phyloP scores from a whole-genome alignment of 2,113 vertebrate species.

The Tachysurus vachellii region DNA sequence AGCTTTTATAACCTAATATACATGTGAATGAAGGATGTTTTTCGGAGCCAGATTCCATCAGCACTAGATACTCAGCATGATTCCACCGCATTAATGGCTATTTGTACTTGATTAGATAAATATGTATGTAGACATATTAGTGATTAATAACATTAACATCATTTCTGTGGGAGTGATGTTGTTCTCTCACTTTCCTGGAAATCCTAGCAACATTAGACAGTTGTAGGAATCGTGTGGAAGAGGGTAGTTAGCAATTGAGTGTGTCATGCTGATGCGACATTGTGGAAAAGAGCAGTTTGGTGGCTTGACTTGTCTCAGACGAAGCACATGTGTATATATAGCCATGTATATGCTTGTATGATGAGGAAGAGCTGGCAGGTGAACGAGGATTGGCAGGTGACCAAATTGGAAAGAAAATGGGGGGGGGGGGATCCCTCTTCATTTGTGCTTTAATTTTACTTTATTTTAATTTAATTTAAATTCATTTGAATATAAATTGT shows the following conservation, averaged over 20 bases:
- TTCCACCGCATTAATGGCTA: background rate
- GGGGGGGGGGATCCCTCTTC: too few relatives aligned
- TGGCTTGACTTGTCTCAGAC: background rate
- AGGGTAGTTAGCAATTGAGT: background rate
- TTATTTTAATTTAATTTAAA: too few relatives aligned
- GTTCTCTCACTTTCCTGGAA: background rate
- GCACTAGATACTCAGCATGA: background rate
- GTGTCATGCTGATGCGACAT: background rate
- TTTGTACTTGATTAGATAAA: background rate
- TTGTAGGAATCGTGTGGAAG: background rate
- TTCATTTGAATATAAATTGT: too few relatives aligned
- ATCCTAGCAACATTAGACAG: background rate
- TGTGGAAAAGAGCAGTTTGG: background rate
- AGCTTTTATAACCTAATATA: background rate
- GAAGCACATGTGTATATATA: background rate
- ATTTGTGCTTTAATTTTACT: too few relatives aligned
- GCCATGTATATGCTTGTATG: background rate
- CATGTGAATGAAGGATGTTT: background rate
- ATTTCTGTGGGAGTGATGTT: background rate
- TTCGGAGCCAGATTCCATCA: background rate
- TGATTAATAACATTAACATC: background rate
- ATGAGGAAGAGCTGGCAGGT: background rate
- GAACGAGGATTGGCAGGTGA: background rate
- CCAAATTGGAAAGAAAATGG: too few relatives aligned
- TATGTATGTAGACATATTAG: too few relatives aligned